Conservation (phyloP, 1,140 invertebrate species). For the Brachionus koreanus region DNA sequence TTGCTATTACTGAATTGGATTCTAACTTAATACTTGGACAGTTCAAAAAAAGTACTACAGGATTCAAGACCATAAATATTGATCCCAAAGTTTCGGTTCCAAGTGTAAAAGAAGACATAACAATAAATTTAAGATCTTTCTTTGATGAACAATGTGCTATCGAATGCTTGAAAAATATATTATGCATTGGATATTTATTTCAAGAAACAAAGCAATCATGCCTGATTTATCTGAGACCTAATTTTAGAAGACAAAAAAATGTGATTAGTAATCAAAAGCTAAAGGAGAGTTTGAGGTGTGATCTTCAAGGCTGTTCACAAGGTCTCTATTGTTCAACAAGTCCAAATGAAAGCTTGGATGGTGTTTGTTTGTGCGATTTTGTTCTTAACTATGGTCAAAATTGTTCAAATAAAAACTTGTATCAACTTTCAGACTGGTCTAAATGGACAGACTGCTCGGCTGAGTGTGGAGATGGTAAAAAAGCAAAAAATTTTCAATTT, state of each 20-base stretch:
- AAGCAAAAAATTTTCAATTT: slow-evolving; percentile 62
- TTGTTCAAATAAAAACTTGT: not conserved
- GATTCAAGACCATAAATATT: not conserved
- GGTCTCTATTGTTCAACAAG: slow-evolving; percentile 1
- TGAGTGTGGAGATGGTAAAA: slow-evolving; percentile 76
- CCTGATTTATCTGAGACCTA: not conserved
- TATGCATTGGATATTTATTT: slow-evolving; percentile 1
- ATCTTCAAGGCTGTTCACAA: not conserved
- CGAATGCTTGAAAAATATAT: slow-evolving; percentile 35
- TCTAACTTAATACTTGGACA: not conserved
- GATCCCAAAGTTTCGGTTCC: not conserved
- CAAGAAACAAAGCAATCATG: not conserved
- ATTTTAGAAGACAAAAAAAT: not conserved
- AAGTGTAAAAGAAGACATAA: not conserved
- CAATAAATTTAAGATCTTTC: not conserved
- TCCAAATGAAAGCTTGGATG: not conserved
- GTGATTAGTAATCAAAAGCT: not conserved
- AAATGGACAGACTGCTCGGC: slow-evolving; percentile 76
- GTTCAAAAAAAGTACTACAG: not conserved
- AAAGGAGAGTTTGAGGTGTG: not conserved
- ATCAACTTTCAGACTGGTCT: slow-evolving; percentile 62
- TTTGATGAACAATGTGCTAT: slow-evolving; percentile 42
- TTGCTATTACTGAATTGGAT: not conserved
- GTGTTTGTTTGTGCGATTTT: slow-evolving; percentile 4
- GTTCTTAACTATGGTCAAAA: not conserved